Evolutionary conservation across 2,888 invertebrate species (phyloP), one percentile per base, ranked within the genome.

Genomic region (Teleiodes luculella): DNA sequence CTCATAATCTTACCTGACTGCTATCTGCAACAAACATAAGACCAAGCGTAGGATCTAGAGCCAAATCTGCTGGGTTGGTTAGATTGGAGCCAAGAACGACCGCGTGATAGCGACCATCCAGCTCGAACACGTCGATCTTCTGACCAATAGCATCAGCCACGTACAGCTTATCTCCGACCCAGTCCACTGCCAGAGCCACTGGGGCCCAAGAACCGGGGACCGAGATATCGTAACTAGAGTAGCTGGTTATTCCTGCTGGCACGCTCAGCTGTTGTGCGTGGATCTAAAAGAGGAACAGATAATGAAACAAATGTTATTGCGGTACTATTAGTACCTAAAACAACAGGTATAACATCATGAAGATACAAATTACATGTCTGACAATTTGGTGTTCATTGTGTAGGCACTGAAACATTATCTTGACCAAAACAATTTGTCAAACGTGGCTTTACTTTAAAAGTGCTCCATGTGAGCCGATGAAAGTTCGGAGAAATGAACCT

Each of bases 151-250:
- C 93, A 80, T 99, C 98, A 0, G 97, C 97, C 16, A 98, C 96
- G 83, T 98, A 99, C 7, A 99, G 91, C 78, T 98, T 98, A 78
- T 97, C 95, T 0, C 97, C 97, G 41, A 99, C 94, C 97, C 98
- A 99, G 86, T 99, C 99, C 13, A 98, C 95, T 7, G 99, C 98
- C 49, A 99, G 79, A 0, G 97, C 95, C 0, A 96, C 95, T 0
- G 97, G 97, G 0, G 95, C 92, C 97, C 97, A 97, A 0, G 96
- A 95, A 0, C 96, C 96, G 0, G 96, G 93, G 30, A 96, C 86
- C 0, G 93, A 90, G 61, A 96, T 93, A 70, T 95, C 95, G 6
- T 86, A 80, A 58, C 92, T 92, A 13, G 86, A 76, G 61, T 87
- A 90, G 33, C 74, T 67, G 3, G 47, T 37, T 20, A 85, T 62